These are phyloP conservation scores for Procambarus clarkii DNA, from an alignment of 1,140 invertebrate genomes.

Conservation along the genomic window DNA sequence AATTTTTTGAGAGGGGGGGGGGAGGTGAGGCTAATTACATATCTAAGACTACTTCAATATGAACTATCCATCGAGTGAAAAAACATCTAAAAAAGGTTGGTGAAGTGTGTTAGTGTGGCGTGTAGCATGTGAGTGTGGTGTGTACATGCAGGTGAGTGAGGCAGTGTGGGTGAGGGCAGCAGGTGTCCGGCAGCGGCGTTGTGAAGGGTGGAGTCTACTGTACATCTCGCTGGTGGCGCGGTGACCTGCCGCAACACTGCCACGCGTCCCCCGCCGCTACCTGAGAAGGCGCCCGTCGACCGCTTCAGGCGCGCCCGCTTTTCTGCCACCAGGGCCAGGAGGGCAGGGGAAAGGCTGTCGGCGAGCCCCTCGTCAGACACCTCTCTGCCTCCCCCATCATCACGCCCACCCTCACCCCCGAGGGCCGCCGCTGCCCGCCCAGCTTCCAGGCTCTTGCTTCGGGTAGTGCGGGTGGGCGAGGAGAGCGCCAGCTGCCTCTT, in stretches of 20 bases:
- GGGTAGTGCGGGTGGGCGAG: constrained; percentile 64
- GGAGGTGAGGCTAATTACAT: background rate
- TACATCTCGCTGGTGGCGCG: constrained; percentile 72
- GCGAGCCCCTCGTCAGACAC: constrained; percentile 18
- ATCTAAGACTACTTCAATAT: background rate
- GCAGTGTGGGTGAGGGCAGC: constrained; percentile 45
- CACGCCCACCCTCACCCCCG: constrained; percentile 40
- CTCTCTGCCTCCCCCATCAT: constrained; percentile 40
- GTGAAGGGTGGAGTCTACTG: constrained; percentile 68
- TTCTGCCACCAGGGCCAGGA: constrained; percentile 71
- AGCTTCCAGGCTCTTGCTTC: constrained; percentile 72
- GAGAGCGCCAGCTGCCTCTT: constrained; percentile 71
- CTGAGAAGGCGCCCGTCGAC: constrained; percentile 71
- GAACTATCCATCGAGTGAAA: background rate
- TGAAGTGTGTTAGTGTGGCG: constrained; percentile 11
- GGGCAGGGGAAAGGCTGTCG: constrained; percentile 65
- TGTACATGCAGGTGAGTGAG: constrained; percentile 20
- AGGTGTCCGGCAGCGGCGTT: constrained; percentile 32
- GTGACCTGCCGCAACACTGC: constrained; percentile 68
- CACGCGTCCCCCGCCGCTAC: constrained; percentile 70
- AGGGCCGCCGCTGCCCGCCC: constrained; percentile 63
- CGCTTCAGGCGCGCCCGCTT: constrained; percentile 70
- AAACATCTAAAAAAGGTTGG: background rate
- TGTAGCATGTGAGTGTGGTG: background rate
- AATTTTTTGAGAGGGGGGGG: background rate